Evolutionary conservation across 2,888 invertebrate genomes (phyloP).

Genomic region (Branchellion lobata): DNA sequence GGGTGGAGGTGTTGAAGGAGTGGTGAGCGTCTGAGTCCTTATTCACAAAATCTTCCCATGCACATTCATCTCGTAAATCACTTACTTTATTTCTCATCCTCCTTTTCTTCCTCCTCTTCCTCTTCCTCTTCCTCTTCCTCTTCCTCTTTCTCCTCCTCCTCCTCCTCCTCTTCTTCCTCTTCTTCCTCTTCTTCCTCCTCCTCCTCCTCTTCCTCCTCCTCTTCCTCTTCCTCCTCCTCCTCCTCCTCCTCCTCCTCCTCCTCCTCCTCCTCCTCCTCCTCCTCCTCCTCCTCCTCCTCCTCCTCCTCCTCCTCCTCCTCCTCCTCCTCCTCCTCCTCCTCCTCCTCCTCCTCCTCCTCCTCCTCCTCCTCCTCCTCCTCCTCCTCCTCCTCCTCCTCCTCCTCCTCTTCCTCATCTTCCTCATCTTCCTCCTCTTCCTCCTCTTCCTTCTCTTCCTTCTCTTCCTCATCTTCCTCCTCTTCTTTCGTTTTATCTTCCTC

Average conservation of each 20-base stretch:
- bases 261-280: conserved; percentile 18
- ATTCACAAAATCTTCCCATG: no score
- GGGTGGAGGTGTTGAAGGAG: no score
- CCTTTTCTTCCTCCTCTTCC: not conserved
- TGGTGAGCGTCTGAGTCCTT: no score
- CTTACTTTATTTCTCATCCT: not conserved
- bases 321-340: conserved; percentile 35
- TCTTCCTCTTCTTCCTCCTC: not conserved
- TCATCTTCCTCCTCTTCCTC: no score
- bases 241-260: conserved; percentile 27
- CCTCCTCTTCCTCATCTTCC: no score
- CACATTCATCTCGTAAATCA: no score
- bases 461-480: conserved; percentile 16
- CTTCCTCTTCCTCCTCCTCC: not conserved
- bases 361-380: not conserved
- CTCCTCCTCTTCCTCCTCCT: not conserved
- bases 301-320: conserved; percentile 30
- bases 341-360: no score
- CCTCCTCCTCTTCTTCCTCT: not conserved
- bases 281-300: conserved; percentile 28
- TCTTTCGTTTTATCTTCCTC: conserved; percentile 2
- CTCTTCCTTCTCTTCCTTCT: conserved; percentile 19
- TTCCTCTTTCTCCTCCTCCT: not conserved
- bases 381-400: not conserved
- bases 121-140: not conserved